These are phyloP conservation scores for Sarcophaga peregrina DNA, from an alignment of 1,140 invertebrate genomes.

Conservation along the genomic window DNA sequence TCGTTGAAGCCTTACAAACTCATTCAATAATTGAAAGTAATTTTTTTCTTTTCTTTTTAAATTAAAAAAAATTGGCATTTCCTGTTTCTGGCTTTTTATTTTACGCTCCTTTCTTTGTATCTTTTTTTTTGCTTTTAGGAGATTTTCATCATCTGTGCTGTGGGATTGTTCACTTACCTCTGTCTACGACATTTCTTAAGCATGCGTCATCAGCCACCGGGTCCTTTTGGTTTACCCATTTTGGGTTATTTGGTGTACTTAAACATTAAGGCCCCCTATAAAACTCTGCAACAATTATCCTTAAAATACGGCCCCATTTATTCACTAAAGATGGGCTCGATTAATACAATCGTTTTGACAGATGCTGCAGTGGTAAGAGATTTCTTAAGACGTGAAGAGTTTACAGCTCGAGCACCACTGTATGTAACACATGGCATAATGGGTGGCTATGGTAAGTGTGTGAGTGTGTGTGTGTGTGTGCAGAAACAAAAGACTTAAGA, in stretches of 20 bases:
- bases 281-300: conserved; percentile 74
- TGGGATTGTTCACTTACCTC: conserved; percentile 10
- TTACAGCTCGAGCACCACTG: conserved; percentile 80
- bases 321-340: conserved; percentile 76
- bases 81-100: conserved; percentile 3
- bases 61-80: neutral
- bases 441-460: conserved; percentile 80
- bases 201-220: conserved; percentile 73
- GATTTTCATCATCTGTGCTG: conserved; percentile 17
- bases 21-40: too few species aligned
- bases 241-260: conserved; percentile 83
- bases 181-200: neutral
- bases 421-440: conserved; percentile 87
- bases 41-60: too few species aligned
- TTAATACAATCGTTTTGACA: conserved; percentile 79
- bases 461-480: neutral
- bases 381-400: conserved; percentile 76
- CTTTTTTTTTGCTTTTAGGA: neutral
- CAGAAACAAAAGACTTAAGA: conserved; percentile 61
- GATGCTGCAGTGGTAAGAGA: conserved; percentile 78
- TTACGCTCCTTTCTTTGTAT: neutral
- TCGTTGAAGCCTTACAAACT: too few species aligned
- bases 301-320: conserved; percentile 79
- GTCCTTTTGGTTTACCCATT: conserved; percentile 80
- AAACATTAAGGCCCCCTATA: conserved; percentile 74